phyloP scores from a whole-genome alignment of 2,888 invertebrate genomes.

The Eupithecia tripunctaria region DNA sequence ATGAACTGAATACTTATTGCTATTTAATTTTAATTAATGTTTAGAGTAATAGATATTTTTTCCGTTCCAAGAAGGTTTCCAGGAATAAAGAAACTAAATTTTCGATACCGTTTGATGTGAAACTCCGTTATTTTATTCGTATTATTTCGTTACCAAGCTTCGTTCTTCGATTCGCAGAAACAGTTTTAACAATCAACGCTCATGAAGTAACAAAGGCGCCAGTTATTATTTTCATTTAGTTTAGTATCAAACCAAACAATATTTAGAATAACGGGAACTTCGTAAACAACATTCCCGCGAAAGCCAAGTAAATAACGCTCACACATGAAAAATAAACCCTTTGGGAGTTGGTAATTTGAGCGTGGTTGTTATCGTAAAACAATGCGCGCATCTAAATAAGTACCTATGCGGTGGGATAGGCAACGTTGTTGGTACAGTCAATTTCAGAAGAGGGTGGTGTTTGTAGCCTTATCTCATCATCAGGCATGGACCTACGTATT shows the following conservation, averaged over 20 bases:
- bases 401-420: too few relatives aligned
- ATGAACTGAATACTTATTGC: too few relatives aligned
- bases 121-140: neutral
- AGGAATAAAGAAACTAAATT: too few relatives aligned
- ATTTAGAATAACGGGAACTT: neutral
- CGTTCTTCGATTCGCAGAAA: neutral
- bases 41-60: neutral
- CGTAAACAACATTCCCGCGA: neutral
- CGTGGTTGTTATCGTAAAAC: constrained; percentile 15
- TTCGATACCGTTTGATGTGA: neutral
- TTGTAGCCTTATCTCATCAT: neutral
- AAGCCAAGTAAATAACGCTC: constrained; percentile 8
- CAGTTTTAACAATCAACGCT: neutral
- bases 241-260: neutral
- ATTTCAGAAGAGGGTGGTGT: neutral
- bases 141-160: neutral
- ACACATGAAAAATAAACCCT: constrained; percentile 10
- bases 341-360: constrained; percentile 18
- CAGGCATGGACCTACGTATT: neutral
- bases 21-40: too few relatives aligned
- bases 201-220: too few relatives aligned
- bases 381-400: constrained; percentile 11
- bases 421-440: too few relatives aligned
- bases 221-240: neutral
- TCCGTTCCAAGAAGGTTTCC: neutral